Evolutionary conservation across 1,140 invertebrate species (phyloP), one percentile per base, ranked within the genome.

Genomic region (Ctenoplectra terminalis): DNA sequence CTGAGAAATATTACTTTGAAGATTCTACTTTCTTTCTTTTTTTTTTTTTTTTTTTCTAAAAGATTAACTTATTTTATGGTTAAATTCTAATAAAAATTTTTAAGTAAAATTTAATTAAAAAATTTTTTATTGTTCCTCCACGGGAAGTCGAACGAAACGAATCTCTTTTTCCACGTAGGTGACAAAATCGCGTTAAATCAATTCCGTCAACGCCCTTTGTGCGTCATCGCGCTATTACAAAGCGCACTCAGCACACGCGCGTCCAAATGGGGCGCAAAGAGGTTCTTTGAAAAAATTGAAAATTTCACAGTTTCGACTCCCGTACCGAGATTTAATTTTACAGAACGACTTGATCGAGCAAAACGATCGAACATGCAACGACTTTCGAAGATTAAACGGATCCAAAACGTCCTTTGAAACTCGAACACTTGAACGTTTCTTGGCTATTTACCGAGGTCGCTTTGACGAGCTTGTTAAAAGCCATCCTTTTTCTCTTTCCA

Each of bases 391-490:
- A 58, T 46, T 56, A 78, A 77, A 72, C 54, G 31, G 13, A n/a
- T 31, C n/a, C 3, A 29, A 63, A 80, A 63, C 23, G 15, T 17
- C 17, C 43, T 60, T 63, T 50, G 46, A 58, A 73, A 63, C 26
- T 13, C 7, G 46, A 54, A 63, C 37, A 43, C 58, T 61, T 29
- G 34, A 72, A 79, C 23, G 46, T 29, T 79, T 37, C 43, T 72
- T 61, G 56, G 46, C 23, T 63, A 63, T 50, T 54, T 63, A 80
- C 26, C 66, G 17, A 15, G n/a, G 3, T 13, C 29, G 20, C 58
- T 31, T 64, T 63, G 43, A 34, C 70, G 31, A 46, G 37, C 58
- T 79, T 50, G 56, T 79, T 63, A 72, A 79, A 72, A 48, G 34
- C n/a, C 34, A 63, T 63, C 34, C 20, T 54, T 48, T 54, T 17